Conservation (phyloP, 2,797 vertebrate species). For the Catostomus latipinnis region DNA sequence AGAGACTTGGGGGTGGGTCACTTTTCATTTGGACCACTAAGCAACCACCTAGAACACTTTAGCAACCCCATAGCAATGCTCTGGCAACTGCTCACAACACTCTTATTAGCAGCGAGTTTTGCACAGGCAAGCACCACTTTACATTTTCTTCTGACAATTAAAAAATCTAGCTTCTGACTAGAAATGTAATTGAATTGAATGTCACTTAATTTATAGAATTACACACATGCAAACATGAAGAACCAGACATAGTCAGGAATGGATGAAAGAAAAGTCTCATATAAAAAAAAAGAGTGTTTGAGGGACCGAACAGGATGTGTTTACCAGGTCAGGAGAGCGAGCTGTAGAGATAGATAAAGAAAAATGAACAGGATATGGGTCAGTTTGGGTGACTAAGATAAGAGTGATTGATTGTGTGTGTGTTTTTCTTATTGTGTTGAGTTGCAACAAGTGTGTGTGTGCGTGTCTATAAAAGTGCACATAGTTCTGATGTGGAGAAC, state of each 20-base stretch:
- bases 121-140: no score
- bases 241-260: not conserved
- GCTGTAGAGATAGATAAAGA: constrained; percentile 53
- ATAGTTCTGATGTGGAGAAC: no score
- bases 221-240: constrained; percentile 3
- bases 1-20: no score
- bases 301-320: constrained; percentile 52
- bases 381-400: constrained; percentile 53
- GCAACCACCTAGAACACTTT: no score
- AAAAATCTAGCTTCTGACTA: no score
- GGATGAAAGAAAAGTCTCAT: not conserved
- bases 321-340: constrained; percentile 23
- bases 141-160: no score
- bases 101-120: no score
- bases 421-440: constrained; percentile 1
- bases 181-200: not conserved
- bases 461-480: not conserved
- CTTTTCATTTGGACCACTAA: no score
- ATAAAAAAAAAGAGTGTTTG: not conserved
- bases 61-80: no score
- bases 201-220: not conserved
- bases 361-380: constrained; percentile 57
- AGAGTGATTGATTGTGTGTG: constrained; percentile 52
- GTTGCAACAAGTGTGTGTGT: not conserved
- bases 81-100: no score